Conservation (phyloP, 2,797 vertebrate species). For the Rhinella marina region DNA sequence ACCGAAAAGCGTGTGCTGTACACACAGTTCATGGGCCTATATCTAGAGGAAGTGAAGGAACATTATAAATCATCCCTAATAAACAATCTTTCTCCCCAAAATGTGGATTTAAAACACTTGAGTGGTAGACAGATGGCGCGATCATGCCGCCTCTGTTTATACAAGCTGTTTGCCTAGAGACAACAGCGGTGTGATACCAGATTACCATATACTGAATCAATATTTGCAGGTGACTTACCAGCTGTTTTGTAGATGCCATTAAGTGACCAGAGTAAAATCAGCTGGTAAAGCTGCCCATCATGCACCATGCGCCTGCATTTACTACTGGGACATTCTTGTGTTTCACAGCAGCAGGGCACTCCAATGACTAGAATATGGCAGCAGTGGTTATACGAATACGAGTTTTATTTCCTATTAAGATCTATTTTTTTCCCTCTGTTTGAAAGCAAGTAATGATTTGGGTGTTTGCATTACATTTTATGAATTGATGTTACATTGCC, state of each 20-base stretch:
- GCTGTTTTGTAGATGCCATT: conserved; percentile 93
- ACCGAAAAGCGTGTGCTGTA: conserved; percentile 68
- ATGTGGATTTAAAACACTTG: conserved; percentile 74
- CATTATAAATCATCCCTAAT: conserved; percentile 75
- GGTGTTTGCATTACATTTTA: conserved; percentile 65
- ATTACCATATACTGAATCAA: conserved; percentile 89
- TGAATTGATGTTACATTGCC: conserved; percentile 72
- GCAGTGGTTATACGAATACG: conserved; percentile 70
- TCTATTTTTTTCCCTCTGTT: conserved; percentile 70
- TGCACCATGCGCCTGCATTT: conserved; percentile 66
- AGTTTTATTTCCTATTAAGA: conserved; percentile 66
- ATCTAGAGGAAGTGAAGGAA: conserved; percentile 67
- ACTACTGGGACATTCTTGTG: conserved; percentile 73
- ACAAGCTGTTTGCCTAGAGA: conserved; percentile 89
- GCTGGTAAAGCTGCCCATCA: conserved; percentile 71
- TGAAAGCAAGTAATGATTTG: conserved; percentile 72
- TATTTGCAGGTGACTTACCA: conserved; percentile 87
- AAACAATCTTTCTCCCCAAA: conserved; percentile 71
- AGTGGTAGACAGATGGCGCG: conserved; percentile 78
- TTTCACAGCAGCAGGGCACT: conserved; percentile 77
- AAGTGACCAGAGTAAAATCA: conserved; percentile 76
- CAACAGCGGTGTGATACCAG: conserved; percentile 79
- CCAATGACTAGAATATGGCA: conserved; percentile 64
- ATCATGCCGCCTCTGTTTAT: conserved; percentile 82
- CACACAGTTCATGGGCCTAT: conserved; percentile 64